A percentile compares a stretch with the other conserved stretches of the same genome.
These are phyloP conservation scores for Plagodis dolabraria DNA, from an alignment of 2,888 invertebrate species.

Conservation along the genomic window DNA sequence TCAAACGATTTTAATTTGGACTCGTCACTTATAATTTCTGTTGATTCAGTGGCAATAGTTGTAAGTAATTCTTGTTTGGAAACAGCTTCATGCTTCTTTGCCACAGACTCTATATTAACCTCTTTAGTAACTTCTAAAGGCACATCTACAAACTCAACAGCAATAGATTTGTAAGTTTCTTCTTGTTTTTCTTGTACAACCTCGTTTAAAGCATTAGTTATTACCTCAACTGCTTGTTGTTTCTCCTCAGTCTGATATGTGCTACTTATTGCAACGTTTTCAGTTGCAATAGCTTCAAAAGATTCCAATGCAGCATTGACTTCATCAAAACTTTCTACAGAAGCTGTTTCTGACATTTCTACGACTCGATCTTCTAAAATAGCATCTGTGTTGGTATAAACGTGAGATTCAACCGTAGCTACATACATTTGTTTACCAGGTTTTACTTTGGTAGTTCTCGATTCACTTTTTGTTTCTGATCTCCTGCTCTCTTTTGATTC, in stretches of 20 bases:
- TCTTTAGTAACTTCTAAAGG: constrained; percentile 35
- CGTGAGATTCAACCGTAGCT: constrained; percentile 76
- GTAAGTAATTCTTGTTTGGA: not conserved
- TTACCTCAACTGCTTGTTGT: constrained; percentile 51
- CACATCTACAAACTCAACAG: constrained; percentile 21
- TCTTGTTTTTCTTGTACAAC: constrained; percentile 41
- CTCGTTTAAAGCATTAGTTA: constrained; percentile 45
- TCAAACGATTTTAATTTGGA: constrained; percentile 40
- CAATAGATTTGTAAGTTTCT: constrained; percentile 25
- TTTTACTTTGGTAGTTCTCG: constrained; percentile 39
- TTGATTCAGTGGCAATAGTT: not conserved
- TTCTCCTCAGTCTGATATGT: constrained; percentile 22
- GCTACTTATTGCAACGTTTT: constrained; percentile 22
- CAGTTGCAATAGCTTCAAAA: constrained; percentile 22
- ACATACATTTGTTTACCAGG: constrained; percentile 64
- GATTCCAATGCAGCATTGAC: constrained; percentile 33
- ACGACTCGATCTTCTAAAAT: constrained; percentile 52
- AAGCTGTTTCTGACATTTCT: constrained; percentile 59
- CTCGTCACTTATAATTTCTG: constrained; percentile 9
- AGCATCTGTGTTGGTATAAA: constrained; percentile 72
- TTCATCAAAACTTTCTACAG: constrained; percentile 44
- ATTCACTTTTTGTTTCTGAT: constrained; percentile 46
- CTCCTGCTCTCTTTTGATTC: constrained; percentile 46
- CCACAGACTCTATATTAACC: constrained; percentile 33
- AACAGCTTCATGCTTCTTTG: constrained; percentile 12